These are phyloP conservation scores for Sarcoramphus papa DNA, from an alignment of 2,797 vertebrate genomes.

Conservation along the genomic window DNA sequence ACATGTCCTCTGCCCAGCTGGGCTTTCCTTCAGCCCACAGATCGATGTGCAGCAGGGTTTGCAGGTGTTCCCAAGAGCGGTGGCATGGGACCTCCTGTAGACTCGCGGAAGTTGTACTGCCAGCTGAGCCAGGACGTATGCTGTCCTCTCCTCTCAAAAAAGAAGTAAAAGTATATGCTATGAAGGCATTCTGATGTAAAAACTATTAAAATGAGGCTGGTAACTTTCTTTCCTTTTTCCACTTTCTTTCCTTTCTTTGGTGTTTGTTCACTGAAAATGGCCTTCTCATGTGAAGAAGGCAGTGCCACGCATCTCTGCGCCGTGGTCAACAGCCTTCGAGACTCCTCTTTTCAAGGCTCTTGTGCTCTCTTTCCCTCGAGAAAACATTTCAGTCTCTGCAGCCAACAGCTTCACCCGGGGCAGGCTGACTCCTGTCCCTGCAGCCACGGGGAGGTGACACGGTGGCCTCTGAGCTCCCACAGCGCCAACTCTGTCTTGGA, in stretches of 20 bases:
- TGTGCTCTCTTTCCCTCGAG: neutral
- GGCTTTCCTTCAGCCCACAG: neutral
- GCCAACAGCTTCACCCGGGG: fast-evolving
- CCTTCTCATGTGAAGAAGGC: neutral
- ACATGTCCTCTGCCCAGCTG: neutral
- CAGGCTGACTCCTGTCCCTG: neutral
- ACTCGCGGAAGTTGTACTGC: neutral
- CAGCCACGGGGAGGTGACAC: neutral
- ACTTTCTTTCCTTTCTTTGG: neutral
- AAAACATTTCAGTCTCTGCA: neutral
- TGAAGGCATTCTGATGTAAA: neutral
- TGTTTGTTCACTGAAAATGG: neutral
- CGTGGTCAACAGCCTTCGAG: neutral
- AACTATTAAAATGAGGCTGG: fast-evolving
- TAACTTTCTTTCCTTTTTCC: neutral
- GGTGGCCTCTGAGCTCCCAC: neutral
- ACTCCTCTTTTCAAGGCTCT: neutral
- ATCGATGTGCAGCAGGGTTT: neutral
- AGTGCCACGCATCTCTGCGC: fast-evolving
- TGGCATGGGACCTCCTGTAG: neutral
- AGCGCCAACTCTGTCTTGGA: neutral
- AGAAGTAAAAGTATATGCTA: neutral
- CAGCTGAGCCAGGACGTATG: neutral
- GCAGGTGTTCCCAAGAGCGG: neutral
- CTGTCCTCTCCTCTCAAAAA: neutral